Conservation (phyloP, 2,888 invertebrate species). For the Byasa hedistus region DNA sequence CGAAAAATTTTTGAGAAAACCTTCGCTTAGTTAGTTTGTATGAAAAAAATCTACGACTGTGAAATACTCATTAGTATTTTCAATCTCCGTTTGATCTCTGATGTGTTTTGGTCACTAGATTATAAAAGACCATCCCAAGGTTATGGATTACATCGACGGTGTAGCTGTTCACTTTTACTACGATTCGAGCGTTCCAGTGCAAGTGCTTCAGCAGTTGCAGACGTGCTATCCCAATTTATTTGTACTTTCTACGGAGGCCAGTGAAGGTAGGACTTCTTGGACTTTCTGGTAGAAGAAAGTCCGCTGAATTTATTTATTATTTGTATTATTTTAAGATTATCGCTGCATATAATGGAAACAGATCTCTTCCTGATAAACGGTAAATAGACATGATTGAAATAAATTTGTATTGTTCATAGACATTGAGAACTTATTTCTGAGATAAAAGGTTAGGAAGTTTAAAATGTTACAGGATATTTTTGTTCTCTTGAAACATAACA, state of each 20-base stretch:
- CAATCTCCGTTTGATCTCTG: not conserved
- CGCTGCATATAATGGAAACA: not conserved
- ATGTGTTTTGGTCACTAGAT: slow-evolving; percentile 36
- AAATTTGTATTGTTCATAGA: not conserved
- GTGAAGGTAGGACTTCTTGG: slow-evolving; percentile 68
- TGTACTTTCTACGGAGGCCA: slow-evolving; percentile 87
- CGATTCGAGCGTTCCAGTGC: slow-evolving; percentile 75
- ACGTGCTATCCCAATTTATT: slow-evolving; percentile 81
- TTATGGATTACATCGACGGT: slow-evolving; percentile 82
- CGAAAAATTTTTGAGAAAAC: too few relatives aligned
- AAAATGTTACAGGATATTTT: not conserved
- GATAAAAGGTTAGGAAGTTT: not conserved
- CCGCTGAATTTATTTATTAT: not conserved
- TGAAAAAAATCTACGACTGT: too few relatives aligned
- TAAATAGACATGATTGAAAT: too few relatives aligned
- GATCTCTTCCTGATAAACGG: not conserved
- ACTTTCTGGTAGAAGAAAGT: not conserved
- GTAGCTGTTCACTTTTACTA: slow-evolving; percentile 89
- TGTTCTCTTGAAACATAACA: not conserved
- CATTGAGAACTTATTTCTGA: not conserved
- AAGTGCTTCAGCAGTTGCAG: slow-evolving; percentile 76
- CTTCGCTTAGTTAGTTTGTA: too few relatives aligned
- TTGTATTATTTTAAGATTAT: not conserved
- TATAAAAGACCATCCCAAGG: slow-evolving; percentile 53
- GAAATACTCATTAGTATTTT: too few relatives aligned